Evolutionary conservation across 2,113 vertebrate genomes (phyloP).

Genomic region (Malurus melanocephalus): DNA sequence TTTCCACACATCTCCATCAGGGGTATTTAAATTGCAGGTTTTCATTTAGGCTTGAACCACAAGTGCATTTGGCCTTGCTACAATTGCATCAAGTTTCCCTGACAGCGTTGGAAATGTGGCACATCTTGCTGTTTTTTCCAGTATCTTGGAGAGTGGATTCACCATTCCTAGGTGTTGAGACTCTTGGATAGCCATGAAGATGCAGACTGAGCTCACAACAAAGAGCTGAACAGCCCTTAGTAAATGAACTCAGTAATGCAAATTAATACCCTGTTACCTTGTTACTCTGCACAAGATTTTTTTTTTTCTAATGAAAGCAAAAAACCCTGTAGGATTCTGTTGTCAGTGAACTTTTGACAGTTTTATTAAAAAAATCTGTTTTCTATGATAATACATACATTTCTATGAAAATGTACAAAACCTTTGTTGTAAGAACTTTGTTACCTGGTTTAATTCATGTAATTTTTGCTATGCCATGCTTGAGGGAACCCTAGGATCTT

Average conservation of each 20-base stretch:
- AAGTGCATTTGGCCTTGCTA: neutral
- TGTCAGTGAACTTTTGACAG: neutral
- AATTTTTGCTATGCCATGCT: neutral
- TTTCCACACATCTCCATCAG: neutral
- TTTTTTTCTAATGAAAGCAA: neutral
- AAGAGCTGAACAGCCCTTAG: neutral
- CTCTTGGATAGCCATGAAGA: neutral
- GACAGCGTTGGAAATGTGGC: neutral
- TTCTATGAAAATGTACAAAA: neutral
- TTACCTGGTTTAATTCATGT: neutral
- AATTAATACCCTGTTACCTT: neutral
- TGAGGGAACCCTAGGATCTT: neutral
- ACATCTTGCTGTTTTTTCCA: neutral
- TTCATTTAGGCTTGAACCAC: neutral
- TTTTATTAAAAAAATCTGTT: neutral
- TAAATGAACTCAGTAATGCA: neutral
- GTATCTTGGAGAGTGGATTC: neutral
- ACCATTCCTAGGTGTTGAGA: neutral
- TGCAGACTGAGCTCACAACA: fast-evolving
- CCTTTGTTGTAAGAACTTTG: neutral
- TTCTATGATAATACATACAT: neutral
- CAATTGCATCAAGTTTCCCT: neutral
- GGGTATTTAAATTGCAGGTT: neutral
- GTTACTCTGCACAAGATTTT: neutral
- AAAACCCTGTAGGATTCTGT: neutral